Conservation (phyloP, 2,797 vertebrate genomes). For the Chromis chromis region DNA sequence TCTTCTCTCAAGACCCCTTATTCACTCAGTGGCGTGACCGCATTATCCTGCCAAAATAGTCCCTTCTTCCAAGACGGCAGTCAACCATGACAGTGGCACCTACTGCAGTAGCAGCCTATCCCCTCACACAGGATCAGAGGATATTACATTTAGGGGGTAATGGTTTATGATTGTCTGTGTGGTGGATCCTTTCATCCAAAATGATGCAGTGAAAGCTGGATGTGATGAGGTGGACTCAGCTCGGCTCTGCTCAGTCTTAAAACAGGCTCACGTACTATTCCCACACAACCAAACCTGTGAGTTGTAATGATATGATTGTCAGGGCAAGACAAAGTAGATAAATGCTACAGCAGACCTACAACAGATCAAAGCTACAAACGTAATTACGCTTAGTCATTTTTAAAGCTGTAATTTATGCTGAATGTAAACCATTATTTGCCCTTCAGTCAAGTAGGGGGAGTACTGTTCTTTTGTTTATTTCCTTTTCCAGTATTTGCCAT, state of each 20-base stretch:
- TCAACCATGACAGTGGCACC: conserved; percentile 63
- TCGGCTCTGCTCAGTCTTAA: conserved; percentile 14
- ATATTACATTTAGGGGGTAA: conserved; percentile 46
- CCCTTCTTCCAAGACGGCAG: conserved; percentile 67
- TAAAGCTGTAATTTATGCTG: not conserved
- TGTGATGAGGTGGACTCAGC: not conserved
- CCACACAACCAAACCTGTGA: not conserved
- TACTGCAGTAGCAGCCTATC: conserved; percentile 63
- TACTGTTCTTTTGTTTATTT: not conserved
- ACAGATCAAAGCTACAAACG: not conserved
- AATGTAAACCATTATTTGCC: not conserved
- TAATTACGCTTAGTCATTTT: not conserved
- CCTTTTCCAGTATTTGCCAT: not conserved
- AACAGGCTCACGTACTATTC: conserved; percentile 7
- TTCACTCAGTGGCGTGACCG: conserved; percentile 68
- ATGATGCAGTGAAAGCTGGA: conserved; percentile 22
- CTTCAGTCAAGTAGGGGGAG: not conserved
- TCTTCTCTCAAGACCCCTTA: conserved; percentile 69
- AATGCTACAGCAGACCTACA: not conserved
- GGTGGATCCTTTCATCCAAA: conserved; percentile 37
- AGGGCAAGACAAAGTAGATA: not conserved
- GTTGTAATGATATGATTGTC: not conserved
- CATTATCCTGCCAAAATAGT: conserved; percentile 75
- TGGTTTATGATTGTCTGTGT: conserved; percentile 29
- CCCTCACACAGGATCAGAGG: conserved; percentile 47